These are phyloP conservation scores for Copidosoma aretas DNA, from an alignment of 2,888 invertebrate species.

Conservation along the genomic window DNA sequence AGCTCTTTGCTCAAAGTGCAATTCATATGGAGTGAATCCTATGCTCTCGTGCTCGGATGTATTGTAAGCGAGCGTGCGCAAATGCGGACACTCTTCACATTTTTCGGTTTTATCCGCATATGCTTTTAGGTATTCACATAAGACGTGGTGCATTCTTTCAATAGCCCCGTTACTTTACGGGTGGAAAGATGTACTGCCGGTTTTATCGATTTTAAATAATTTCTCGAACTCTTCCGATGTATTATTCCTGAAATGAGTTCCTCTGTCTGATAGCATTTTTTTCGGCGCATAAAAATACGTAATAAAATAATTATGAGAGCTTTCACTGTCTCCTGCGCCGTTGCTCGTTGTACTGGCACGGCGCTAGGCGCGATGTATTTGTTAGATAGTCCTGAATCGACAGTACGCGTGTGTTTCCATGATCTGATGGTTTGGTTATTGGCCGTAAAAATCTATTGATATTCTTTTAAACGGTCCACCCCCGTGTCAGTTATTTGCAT, in stretches of 20 bases:
- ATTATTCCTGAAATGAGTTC: neutral
- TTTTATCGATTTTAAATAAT: neutral
- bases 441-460: constrained; percentile 6
- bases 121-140: neutral
- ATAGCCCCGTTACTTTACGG: neutral
- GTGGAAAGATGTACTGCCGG: neutral
- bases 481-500: constrained; percentile 3
- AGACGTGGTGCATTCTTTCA: neutral
- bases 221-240: neutral
- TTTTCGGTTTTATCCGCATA: neutral
- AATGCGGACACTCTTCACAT: neutral
- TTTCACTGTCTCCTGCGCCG: neutral
- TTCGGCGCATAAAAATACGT: neutral
- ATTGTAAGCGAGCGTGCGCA: neutral
- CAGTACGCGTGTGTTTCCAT: neutral
- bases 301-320: neutral
- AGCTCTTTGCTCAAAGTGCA: neutral
- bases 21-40: constrained; percentile 1
- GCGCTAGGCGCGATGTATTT: constrained; percentile 10
- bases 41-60: neutral
- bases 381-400: neutral
- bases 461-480: constrained; percentile 1
- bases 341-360: neutral
- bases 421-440: neutral
- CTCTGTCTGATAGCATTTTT: constrained; percentile 6